Percentiles rank a stretch among this genome's conserved stretches.
These are phyloP conservation scores for Cylindroiulus punctatus DNA, from an alignment of 2,888 invertebrate genomes.

Conservation along the genomic window DNA sequence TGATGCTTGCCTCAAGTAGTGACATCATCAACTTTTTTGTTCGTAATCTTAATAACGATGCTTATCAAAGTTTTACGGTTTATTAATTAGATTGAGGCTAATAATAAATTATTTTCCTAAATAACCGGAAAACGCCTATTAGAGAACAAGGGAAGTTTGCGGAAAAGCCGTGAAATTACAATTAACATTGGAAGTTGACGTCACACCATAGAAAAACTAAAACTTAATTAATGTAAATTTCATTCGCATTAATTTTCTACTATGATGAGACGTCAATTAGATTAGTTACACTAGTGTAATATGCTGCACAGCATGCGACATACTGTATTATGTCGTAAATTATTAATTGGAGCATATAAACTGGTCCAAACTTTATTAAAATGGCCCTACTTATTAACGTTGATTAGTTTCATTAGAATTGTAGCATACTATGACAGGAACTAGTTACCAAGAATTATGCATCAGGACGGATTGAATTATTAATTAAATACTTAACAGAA, in stretches of 20 bases:
- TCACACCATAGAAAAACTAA: neutral
- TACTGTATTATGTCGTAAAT: neutral
- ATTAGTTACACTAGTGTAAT: neutral
- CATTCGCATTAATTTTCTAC: neutral
- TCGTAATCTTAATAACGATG: conserved; percentile 28
- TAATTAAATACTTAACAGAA: no score
- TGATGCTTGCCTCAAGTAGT: neutral
- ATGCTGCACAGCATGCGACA: no score
- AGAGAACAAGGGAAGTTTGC: neutral
- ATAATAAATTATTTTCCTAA: conserved; percentile 11
- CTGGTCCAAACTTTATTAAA: neutral
- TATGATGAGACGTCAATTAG: neutral
- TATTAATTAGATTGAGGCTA: conserved; percentile 38
- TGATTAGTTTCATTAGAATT: neutral
- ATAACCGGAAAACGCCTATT: conserved; percentile 16
- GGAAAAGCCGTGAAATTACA: conserved; percentile 31
- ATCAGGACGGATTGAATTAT: no score
- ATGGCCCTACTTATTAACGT: neutral
- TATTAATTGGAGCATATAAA: neutral
- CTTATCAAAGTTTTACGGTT: conserved; percentile 34
- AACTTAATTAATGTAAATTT: neutral
- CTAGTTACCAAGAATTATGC: no score
- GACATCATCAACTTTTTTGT: neutral
- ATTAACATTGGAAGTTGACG: neutral
- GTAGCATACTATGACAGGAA: no score